Evolutionary conservation across 1,140 invertebrate genomes (phyloP).

Genomic region (Bombus superbus): DNA sequence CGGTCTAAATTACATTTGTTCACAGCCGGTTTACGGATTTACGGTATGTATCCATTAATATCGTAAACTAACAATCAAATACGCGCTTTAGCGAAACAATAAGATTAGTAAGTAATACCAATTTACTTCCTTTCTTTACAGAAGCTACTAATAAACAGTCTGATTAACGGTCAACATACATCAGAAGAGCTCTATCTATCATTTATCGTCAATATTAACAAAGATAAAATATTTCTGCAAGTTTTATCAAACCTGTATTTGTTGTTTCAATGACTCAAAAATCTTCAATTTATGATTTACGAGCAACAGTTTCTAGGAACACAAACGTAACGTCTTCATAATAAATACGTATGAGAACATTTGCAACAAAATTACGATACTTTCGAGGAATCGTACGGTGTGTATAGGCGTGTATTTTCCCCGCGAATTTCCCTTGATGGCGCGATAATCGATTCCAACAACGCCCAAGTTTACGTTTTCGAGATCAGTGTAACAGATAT

Average conservation of each 20-base stretch:
- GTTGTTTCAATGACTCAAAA: slow-evolving; percentile 5
- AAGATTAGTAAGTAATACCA: not conserved
- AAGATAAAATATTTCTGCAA: slow-evolving; percentile 18
- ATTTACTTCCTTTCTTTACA: not conserved
- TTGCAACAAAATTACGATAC: not conserved
- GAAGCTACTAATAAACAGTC: not conserved
- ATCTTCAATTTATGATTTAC: not conserved
- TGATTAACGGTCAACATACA: slow-evolving; percentile 11
- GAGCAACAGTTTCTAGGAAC: slow-evolving; percentile 17
- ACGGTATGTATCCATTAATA: not conserved
- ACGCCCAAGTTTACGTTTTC: slow-evolving; percentile 40
- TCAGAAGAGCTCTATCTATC: not conserved
- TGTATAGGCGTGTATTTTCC: slow-evolving; percentile 8
- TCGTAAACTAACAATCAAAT: not conserved
- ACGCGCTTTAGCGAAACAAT: not conserved
- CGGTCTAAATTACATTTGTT: slow-evolving; percentile 17
- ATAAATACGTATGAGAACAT: not conserved
- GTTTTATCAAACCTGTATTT: not conserved
- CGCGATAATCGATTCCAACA: slow-evolving; percentile 49
- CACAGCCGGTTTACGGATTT: slow-evolving; percentile 17
- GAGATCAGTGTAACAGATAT: slow-evolving; percentile 7
- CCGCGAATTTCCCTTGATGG: slow-evolving; percentile 36
- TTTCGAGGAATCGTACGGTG: too few relatives aligned
- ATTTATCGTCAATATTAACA: slow-evolving; percentile 5
- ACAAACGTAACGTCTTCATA: not conserved